Evolutionary conservation across 2,797 vertebrate genomes (phyloP), one percentile per base, ranked within the genome.

Genomic region (Rhinogobio ventralis): DNA sequence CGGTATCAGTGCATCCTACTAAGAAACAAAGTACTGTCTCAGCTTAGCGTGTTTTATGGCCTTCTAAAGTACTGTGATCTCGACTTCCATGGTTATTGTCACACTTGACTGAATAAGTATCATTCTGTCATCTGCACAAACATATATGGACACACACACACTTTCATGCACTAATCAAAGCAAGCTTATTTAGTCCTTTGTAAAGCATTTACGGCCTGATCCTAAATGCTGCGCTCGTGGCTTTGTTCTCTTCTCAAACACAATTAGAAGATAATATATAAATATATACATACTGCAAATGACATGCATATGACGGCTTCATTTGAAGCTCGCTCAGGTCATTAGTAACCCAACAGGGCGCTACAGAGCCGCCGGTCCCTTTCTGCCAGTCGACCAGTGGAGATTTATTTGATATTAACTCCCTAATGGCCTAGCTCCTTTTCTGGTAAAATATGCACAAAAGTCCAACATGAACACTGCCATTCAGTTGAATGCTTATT

Each of bases 211-310:
- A 93, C 91, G 92, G 74, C 90, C 92, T 92, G 90, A 66, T 86
- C 93, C 91, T 94, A 92, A 95, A 94, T 95, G 95, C 94, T 81
- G 78, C 28, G 95, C 95, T 96, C 95, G 97, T 96, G 97, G 96
- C 94, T 97, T 95, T 97, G 89, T 93, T 97, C 96, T 98, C 96
- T 98, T 99, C 96, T 96, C 97, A 98, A 97, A 97, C 96, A 97
- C 96, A 99, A 99, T 99, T 99, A 99, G 98, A 98, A 98, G 96
- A 99, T 97, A 98, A 99, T 99, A 97, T 97, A 99, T 99, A 99
- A 99, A 99, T 99, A 99, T 99, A 99, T 98, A 99, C 98, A 99
- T 97, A 99, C 94, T 96, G 96, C 97, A 99, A 99, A 99, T 97
- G 97, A 94, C 98, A 96, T 97, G 97, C 96, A 98, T 97, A 97